Percentiles rank a stretch among this genome's conserved stretches.
Evolutionary conservation across 2,113 vertebrate species (phyloP).

Genomic region (Chaetodon auriga): DNA sequence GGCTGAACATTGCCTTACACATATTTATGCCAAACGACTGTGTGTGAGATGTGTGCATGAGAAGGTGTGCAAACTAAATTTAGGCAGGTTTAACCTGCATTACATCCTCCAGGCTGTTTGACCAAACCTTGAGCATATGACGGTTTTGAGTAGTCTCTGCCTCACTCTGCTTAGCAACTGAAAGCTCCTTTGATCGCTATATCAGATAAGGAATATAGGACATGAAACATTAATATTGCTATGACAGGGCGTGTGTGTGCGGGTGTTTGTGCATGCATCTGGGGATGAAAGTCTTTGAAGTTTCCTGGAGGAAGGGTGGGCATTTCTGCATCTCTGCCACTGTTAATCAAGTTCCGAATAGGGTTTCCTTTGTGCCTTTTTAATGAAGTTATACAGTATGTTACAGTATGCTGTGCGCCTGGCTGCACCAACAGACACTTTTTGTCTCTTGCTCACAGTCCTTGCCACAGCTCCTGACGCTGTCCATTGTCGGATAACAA

Average conservation of each 20-base stretch:
- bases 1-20: background rate
- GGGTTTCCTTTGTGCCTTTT: slow-evolving; percentile 33
- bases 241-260: background rate
- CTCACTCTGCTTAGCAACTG: background rate
- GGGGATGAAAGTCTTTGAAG: slow-evolving; percentile 46
- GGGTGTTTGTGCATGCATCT: background rate
- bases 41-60: background rate
- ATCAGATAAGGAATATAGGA: slow-evolving; percentile 8
- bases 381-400: slow-evolving; percentile 33
- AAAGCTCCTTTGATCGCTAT: slow-evolving; percentile 6
- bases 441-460: slow-evolving; percentile 29
- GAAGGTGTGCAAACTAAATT: slow-evolving; percentile 11
- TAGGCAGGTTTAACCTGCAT: slow-evolving; percentile 38
- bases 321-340: background rate
- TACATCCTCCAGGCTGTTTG: slow-evolving; percentile 18
- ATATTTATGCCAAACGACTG: background rate
- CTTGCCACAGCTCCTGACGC: background rate
- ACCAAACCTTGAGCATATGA: slow-evolving; percentile 5
- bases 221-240: slow-evolving; percentile 7
- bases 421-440: slow-evolving; percentile 1
- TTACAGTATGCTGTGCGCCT: slow-evolving; percentile 1
- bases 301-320: slow-evolving; percentile 24
- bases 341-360: slow-evolving; percentile 25
- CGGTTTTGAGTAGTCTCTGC: slow-evolving; percentile 6
- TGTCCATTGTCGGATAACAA: background rate